Percentiles rank a stretch among this genome's conserved stretches.
These are phyloP conservation scores for Leptinotarsa tumamoca DNA, from an alignment of 2,888 invertebrate species.

Conservation along the genomic window DNA sequence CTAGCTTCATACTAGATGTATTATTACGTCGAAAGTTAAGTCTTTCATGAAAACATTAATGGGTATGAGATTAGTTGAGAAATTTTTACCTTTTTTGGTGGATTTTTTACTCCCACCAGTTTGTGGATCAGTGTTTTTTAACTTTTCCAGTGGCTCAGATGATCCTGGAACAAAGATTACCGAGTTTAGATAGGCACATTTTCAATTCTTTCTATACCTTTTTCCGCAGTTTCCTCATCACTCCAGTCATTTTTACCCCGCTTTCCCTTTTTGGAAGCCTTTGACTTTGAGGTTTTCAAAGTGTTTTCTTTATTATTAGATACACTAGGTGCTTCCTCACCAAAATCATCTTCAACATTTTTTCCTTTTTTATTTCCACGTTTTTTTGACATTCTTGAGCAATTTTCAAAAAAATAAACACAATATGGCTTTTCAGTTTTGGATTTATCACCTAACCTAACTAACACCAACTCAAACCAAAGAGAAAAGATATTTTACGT, in stretches of 20 bases:
- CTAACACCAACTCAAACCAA: too few species aligned
- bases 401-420: neutral
- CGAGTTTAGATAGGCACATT: conserved; percentile 39
- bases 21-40: too few species aligned
- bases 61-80: neutral
- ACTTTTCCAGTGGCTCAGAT: conserved; percentile 35
- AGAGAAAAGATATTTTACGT: too few species aligned
- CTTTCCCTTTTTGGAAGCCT: conserved; percentile 66
- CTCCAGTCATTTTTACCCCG: conserved; percentile 61
- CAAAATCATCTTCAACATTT: conserved; percentile 70
- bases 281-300: conserved; percentile 67
- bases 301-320: conserved; percentile 62
- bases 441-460: neutral
- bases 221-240: conserved; percentile 62
- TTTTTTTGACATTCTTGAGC: conserved; percentile 71
- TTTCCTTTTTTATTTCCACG: conserved; percentile 72
- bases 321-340: conserved; percentile 63
- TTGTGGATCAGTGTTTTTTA: conserved; percentile 38
- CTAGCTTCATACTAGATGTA: too few species aligned
- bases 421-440: neutral
- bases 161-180: conserved; percentile 20
- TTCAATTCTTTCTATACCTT: conserved; percentile 45
- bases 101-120: conserved; percentile 48
- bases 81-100: conserved; percentile 49
- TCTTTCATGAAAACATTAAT: too few species aligned